These are phyloP conservation scores for Cavia aperea DNA, from an alignment of 2,113 vertebrate genomes.

Conservation along the genomic window DNA sequence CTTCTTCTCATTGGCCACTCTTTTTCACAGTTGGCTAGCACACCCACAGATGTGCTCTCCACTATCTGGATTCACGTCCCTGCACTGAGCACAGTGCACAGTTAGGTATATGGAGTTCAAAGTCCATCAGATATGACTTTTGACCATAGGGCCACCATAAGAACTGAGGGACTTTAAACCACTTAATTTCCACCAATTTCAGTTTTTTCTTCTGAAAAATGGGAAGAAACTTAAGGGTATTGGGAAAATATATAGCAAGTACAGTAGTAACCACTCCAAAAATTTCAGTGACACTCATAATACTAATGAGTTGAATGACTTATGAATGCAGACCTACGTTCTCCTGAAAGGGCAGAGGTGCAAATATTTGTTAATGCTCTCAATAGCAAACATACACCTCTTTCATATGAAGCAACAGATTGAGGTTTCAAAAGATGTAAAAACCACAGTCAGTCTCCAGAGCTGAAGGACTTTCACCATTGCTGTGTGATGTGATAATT, in stretches of 20 bases:
- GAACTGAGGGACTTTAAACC: background rate
- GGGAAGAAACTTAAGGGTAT: background rate
- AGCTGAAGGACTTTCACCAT: background rate
- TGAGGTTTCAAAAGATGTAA: background rate
- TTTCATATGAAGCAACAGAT: background rate
- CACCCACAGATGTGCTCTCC: background rate
- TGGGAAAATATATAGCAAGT: background rate
- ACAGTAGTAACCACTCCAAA: background rate
- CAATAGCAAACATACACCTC: background rate
- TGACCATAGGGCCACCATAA: background rate
- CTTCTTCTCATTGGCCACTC: background rate
- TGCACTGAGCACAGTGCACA: background rate
- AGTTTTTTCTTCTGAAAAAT: background rate
- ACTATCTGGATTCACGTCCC: too few relatives aligned
- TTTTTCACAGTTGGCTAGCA: background rate
- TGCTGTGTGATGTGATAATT: background rate
- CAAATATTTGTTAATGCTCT: background rate
- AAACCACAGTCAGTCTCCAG: background rate
- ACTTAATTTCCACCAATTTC: background rate
- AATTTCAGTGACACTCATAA: background rate
- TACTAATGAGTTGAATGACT: background rate
- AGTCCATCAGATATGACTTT: rapidly evolving
- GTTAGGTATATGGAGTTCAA: background rate
- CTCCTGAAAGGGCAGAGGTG: background rate
- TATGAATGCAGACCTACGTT: background rate